phyloP scores from a whole-genome alignment of 2,797 vertebrate genomes.

The Galago senegalensis region DNA sequence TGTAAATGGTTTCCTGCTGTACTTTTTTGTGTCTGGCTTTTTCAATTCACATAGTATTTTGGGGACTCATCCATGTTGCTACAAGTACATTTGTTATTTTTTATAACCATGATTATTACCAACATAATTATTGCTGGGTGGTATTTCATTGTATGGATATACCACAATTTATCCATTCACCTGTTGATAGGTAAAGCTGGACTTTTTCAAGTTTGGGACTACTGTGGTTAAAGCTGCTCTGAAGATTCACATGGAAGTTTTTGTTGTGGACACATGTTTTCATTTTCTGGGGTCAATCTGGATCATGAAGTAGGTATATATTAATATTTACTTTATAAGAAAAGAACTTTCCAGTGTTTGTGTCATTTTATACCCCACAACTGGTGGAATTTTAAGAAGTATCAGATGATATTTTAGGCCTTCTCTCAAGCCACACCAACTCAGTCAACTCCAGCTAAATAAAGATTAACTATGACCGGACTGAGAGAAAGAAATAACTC shows the following conservation, averaged over 20 bases:
- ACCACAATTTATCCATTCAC: background rate
- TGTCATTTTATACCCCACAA: background rate
- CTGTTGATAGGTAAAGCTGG: background rate
- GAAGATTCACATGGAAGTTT: background rate
- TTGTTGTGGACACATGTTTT: background rate
- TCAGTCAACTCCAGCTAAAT: background rate
- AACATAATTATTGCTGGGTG: background rate
- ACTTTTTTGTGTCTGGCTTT: background rate
- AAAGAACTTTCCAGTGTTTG: constrained; percentile 13
- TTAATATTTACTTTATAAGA: constrained; percentile 31
- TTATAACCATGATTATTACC: background rate
- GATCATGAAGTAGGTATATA: background rate
- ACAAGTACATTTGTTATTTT: background rate
- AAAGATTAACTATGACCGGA: background rate
- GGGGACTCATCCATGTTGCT: background rate
- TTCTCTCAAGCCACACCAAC: constrained; percentile 44
- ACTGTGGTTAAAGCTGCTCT: background rate
- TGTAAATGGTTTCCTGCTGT: background rate
- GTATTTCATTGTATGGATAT: background rate
- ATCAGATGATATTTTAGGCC: background rate
- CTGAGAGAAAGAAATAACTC: background rate
- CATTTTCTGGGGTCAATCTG: background rate
- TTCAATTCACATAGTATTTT: background rate
- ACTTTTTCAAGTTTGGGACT: background rate
- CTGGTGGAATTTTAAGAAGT: constrained; percentile 32